A percentile compares a stretch with the other conserved stretches of the same genome.
Conservation (phyloP, 2,797 vertebrate genomes). For the Pangasius krempfi region DNA sequence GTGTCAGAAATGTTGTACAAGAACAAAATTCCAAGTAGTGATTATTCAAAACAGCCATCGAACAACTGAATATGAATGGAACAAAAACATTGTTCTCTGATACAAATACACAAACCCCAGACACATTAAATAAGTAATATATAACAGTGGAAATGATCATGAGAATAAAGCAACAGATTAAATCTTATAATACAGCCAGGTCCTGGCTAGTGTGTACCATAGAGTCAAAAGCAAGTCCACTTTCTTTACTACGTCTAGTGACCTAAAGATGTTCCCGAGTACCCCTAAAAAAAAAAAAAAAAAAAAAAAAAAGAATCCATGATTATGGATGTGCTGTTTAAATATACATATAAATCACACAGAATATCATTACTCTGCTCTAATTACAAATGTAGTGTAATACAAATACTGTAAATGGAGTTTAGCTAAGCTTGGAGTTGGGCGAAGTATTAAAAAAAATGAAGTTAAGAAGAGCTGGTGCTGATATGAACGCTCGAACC, state of each 20-base stretch:
- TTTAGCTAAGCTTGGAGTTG: neutral
- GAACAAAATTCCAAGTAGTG: neutral
- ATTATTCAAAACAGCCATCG: neutral
- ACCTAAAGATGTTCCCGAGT: slow-evolving; percentile 8
- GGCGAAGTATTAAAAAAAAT: neutral
- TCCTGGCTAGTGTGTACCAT: neutral
- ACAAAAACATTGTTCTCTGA: neutral
- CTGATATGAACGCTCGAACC: neutral
- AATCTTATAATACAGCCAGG: neutral
- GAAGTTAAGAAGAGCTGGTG: neutral
- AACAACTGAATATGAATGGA: neutral
- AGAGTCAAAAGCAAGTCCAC: neutral
- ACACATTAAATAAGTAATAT: neutral
- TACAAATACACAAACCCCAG: slow-evolving; percentile 7
- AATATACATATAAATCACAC: slow-evolving; percentile 2
- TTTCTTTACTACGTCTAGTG: neutral
- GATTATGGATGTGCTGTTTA: neutral
- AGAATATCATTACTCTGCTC: neutral
- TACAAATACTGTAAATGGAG: slow-evolving; percentile 11
- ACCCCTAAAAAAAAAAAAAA: neutral
- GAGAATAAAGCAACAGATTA: neutral
- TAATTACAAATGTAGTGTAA: neutral
- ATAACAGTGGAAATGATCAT: neutral
- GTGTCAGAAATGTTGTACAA: neutral
- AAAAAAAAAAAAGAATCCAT: neutral